These are phyloP conservation scores for Drosophila tani DNA, from an alignment of 1,140 invertebrate species.

Conservation along the genomic window DNA sequence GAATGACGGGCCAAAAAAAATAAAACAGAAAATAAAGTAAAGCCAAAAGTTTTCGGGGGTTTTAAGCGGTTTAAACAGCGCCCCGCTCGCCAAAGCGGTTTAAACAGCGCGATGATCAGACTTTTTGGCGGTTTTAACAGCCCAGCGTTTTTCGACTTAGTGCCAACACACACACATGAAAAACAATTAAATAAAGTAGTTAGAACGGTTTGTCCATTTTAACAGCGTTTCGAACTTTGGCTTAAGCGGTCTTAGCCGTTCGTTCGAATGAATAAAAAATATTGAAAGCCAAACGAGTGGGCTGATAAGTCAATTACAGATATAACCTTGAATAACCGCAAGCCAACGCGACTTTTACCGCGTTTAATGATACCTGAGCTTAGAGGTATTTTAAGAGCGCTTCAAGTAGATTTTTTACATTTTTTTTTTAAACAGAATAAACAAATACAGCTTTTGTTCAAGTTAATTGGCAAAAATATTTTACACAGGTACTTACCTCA, in stretches of 20 bases:
- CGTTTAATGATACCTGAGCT: slow-evolving; percentile 12
- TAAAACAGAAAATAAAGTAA: slow-evolving; percentile 18
- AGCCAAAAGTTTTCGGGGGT: slow-evolving; percentile 34
- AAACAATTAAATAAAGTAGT: slow-evolving; percentile 33
- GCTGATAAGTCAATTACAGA: slow-evolving; percentile 52
- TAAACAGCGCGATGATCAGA: slow-evolving; percentile 27
- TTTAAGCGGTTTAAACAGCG: slow-evolving; percentile 39
- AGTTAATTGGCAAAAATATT: background rate
- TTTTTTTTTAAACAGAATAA: background rate
- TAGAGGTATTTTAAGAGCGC: background rate
- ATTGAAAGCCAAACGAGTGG: slow-evolving; percentile 25
- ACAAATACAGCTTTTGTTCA: background rate
- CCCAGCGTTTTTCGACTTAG: slow-evolving; percentile 23
- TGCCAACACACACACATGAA: background rate
- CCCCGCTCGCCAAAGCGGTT: slow-evolving; percentile 12
- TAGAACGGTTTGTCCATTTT: slow-evolving; percentile 4
- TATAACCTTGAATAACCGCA: slow-evolving; percentile 25
- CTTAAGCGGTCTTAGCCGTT: slow-evolving; percentile 25
- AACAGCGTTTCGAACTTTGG: slow-evolving; percentile 3
- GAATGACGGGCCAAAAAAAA: slow-evolving; percentile 64
- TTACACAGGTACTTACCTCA: background rate
- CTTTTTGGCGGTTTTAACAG: slow-evolving; percentile 47
- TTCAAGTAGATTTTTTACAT: background rate
- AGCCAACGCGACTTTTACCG: slow-evolving; percentile 26
- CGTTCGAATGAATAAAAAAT: slow-evolving; percentile 9